Evolutionary conservation across 1,140 invertebrate genomes (phyloP), one percentile per base, ranked within the genome.

Genomic region (Popillia japonica): DNA sequence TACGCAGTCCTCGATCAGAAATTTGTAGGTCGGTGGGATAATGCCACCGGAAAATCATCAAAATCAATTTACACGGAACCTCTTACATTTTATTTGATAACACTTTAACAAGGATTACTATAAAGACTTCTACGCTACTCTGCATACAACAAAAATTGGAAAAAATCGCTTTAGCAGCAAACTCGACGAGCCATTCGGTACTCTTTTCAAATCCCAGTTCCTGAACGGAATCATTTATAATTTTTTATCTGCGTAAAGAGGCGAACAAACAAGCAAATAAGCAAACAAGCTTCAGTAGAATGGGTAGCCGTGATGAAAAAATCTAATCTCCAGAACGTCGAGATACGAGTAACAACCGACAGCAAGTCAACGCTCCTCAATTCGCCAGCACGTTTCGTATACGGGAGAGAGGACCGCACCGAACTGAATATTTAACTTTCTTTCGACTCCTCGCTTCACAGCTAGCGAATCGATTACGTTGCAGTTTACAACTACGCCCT

Each of bases 381-480:
- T 34, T 68, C 27, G 61, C 22, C 22, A 68, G 20, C 61, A 34
- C 20, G 61, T 27, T 27, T 68, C 61, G 61, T 10, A 34, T 68
- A 17, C 22, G 20, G 61, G 22, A 68, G 22, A 34, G 22, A 68
- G 61, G 61, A 55, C 48, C 48, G 48, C 14, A 55, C 27, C 22
- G 61, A 10, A 48, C 22, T 68, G 61, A 68, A 68, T 68, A 68
- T 68, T 68, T 68, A 68, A 68, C 27, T 68, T 34, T 34, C 61
- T 27, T 68, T 68, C 22, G 22, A n/a, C 9, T 10, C 17, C 14
- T 68, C 61, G 61, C 22, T 27, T 68, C 22, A 22, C 22, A 34
- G 61, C 48, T 34, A 17, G 14, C 61, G 61, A 68, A 68, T 68
- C 61, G 61, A 68, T 68, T 68, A 68, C 61, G 61, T 10, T 68